Conservation (phyloP, 2,113 vertebrate species). For the Equus przewalskii region DNA sequence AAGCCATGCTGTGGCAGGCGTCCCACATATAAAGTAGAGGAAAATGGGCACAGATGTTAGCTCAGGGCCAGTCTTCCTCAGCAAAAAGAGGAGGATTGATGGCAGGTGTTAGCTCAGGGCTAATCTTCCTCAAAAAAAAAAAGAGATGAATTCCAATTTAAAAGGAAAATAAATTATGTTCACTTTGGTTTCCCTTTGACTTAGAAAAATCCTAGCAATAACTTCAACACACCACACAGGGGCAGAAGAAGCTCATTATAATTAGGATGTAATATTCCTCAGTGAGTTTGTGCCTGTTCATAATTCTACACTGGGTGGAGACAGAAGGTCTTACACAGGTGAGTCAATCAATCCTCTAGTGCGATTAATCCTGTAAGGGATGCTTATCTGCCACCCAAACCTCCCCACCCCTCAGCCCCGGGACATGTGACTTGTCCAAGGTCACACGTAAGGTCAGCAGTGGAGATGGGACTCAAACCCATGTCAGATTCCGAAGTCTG, state of each 20-base stretch:
- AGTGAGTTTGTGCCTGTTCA: rapidly evolving
- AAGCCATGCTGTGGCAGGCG: too few relatives aligned
- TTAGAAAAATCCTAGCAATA: constrained; percentile 2
- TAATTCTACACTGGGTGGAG: rapidly evolving
- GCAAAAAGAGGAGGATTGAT: too few relatives aligned
- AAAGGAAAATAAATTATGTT: neutral
- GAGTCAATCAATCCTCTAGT: neutral
- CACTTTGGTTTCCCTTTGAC: neutral
- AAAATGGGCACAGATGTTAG: too few relatives aligned
- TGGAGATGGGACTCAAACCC: neutral
- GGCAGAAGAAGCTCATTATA: constrained; percentile 21
- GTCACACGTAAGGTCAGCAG: rapidly evolving
- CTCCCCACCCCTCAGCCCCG: neutral
- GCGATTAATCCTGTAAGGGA: neutral
- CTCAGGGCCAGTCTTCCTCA: too few relatives aligned
- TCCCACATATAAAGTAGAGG: too few relatives aligned
- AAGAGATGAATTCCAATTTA: neutral
- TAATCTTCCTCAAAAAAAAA: too few relatives aligned
- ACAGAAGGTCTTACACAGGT: neutral
- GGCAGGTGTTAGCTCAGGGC: too few relatives aligned
- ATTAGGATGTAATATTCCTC: too few relatives aligned
- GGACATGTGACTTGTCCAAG: neutral
- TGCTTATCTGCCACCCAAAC: neutral
- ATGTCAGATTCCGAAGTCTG: neutral
- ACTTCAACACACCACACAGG: constrained; percentile 19